These are phyloP conservation scores for Drosophila suzukii DNA, from an alignment of 1,140 invertebrate genomes.

Conservation along the genomic window DNA sequence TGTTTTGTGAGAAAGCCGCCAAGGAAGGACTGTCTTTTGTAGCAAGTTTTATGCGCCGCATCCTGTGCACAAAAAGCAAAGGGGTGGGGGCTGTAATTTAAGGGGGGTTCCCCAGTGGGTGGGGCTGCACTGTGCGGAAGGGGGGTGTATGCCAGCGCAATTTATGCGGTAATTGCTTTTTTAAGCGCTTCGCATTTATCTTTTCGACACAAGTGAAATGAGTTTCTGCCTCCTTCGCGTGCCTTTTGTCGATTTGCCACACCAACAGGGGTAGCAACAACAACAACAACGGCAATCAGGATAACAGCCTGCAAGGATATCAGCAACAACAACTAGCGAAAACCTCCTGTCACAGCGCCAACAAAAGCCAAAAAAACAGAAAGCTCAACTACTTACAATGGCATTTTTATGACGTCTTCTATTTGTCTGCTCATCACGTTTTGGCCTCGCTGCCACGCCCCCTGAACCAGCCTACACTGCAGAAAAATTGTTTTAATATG, in stretches of 20 bases:
- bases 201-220: constrained; percentile 81
- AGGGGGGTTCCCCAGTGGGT: constrained; percentile 32
- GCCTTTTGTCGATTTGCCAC: constrained; percentile 67
- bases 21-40: constrained; percentile 54
- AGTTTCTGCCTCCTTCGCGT: constrained; percentile 68
- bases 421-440: constrained; percentile 46
- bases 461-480: constrained; percentile 13
- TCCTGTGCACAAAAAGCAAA: constrained; percentile 48
- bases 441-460: constrained; percentile 4
- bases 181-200: constrained; percentile 83
- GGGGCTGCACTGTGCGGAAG: not conserved
- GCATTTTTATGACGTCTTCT: constrained; percentile 80
- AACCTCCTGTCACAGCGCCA: constrained; percentile 59
- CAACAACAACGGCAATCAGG: constrained; percentile 38
- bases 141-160: constrained; percentile 51
- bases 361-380: constrained; percentile 44
- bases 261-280: constrained; percentile 21
- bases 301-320: constrained; percentile 43
- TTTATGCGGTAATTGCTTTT: constrained; percentile 84
- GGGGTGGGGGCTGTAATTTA: not conserved
- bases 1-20: constrained; percentile 51
- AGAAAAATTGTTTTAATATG: not conserved
- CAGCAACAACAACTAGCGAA: constrained; percentile 38
- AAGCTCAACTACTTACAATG: constrained; percentile 78
- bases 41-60: constrained; percentile 74